phyloP scores from a whole-genome alignment of 2,113 vertebrate species.

The Vicugna pacos region DNA sequence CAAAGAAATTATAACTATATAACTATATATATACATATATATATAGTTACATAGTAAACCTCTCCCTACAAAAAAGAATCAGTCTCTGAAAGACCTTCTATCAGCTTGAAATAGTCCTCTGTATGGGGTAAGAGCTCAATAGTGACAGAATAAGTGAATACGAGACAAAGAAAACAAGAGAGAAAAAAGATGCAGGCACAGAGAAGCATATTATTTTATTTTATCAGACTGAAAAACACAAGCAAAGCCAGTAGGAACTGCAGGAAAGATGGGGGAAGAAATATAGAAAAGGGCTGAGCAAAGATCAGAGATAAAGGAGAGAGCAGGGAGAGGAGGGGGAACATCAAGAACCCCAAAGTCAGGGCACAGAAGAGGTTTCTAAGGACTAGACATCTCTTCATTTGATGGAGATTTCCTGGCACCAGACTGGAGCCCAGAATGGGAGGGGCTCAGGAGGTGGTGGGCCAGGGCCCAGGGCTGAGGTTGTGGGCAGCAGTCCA shows the following conservation, averaged over 20 bases:
- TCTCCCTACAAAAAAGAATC: not conserved
- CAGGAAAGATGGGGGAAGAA: not conserved
- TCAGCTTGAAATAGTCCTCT: not conserved
- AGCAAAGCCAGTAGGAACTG: not conserved
- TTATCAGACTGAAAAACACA: conserved; percentile 69
- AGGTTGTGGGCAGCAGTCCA: conserved; percentile 90
- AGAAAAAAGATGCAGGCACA: not conserved
- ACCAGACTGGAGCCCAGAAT: conserved; percentile 72
- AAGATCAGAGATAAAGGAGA: not conserved
- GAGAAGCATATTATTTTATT: conserved; percentile 13
- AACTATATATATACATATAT: too few relatives aligned
- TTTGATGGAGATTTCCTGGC: conserved; percentile 92
- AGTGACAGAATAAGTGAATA: not conserved
- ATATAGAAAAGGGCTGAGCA: not conserved
- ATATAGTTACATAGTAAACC: not conserved
- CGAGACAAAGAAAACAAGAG: not conserved
- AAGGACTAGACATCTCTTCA: conserved; percentile 81
- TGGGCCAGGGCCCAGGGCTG: conserved; percentile 73
- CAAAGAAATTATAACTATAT: not conserved
- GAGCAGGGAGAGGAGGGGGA: not conserved
- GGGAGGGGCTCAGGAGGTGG: conserved; percentile 72
- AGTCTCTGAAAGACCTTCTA: not conserved
- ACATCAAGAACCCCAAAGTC: accelerated
- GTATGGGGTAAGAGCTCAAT: not conserved
- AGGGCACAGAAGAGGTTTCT: conserved; percentile 40